Conservation (phyloP, 1,140 invertebrate genomes). For the Pogonomyrmex californicus region DNA sequence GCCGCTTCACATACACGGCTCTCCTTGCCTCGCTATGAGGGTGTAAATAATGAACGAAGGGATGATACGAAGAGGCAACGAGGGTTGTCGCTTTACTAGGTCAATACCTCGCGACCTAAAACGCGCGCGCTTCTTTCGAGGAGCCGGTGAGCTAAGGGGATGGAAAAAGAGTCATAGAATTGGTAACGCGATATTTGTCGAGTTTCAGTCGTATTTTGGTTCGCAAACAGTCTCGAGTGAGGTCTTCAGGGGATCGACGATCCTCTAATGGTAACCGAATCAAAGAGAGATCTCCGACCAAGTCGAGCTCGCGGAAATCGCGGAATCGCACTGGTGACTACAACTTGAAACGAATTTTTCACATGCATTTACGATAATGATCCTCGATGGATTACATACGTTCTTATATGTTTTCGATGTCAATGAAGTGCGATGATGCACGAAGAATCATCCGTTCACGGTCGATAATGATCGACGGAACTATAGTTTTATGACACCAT, state of each 20-base stretch:
- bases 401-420: slow-evolving; percentile 12
- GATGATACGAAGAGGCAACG: slow-evolving; percentile 73
- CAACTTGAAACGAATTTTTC: slow-evolving; percentile 16
- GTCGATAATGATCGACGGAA: slow-evolving; percentile 63
- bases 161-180: slow-evolving; percentile 58
- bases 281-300: slow-evolving; percentile 61
- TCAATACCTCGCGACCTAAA: slow-evolving; percentile 79
- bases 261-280: slow-evolving; percentile 56
- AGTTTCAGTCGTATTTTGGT: slow-evolving; percentile 63
- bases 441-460: slow-evolving; percentile 48
- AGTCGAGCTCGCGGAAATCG: slow-evolving; percentile 26
- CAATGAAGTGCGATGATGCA: slow-evolving; percentile 21
- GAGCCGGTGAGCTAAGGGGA: not conserved
- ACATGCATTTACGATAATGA: not conserved
- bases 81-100: slow-evolving; percentile 78
- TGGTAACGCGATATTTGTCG: slow-evolving; percentile 75
- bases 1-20: slow-evolving; percentile 65
- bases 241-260: slow-evolving; percentile 1
- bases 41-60: slow-evolving; percentile 83
- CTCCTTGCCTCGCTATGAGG: slow-evolving; percentile 70
- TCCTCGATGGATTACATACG: not conserved
- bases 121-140: slow-evolving; percentile 58
- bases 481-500: slow-evolving; percentile 74
- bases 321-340: not conserved
- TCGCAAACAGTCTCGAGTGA: slow-evolving; percentile 70